Evolutionary conservation across 2,888 invertebrate species (phyloP), one percentile per base, ranked within the genome.

Genomic region (Philopedon plagiatum): DNA sequence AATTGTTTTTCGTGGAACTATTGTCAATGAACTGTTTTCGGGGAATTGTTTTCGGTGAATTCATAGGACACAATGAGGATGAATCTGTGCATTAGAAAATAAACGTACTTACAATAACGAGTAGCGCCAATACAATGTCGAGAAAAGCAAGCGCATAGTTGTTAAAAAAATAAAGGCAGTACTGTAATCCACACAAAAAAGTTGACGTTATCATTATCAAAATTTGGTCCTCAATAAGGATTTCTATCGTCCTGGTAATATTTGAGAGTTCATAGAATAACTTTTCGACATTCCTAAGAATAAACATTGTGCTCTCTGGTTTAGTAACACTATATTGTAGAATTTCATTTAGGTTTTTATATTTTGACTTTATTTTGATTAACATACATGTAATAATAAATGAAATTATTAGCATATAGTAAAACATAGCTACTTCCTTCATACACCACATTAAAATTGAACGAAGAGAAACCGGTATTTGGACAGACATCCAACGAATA

Each of bases 51-150:
- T n/a, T n/a, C n/a, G n/a, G n/a, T n/a, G n/a, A n/a, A n/a, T n/a
- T n/a, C n/a, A n/a, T n/a, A n/a, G n/a, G n/a, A n/a, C n/a, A n/a
- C n/a, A n/a, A n/a, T n/a, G n/a, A n/a, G n/a, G n/a, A n/a, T n/a
- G n/a, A n/a, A n/a, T n/a, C n/a, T n/a, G n/a, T n/a, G n/a, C n/a
- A n/a, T n/a, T n/a, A n/a, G n/a, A n/a, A n/a, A n/a, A n/a, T n/a
- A n/a, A n/a, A n/a, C n/a, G n/a, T 34, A 46, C 46, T 46, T 46
- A 46, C 46, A 21, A 46, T n/a, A 46, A 21, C 1, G 9, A 46
- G 5, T 23, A 46, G 23, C n/a, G n/a, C n/a, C 2, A 46, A n/a
- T 5, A 46, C 5, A 23, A 46, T 0, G 19, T 46, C 46, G n/a
- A 46, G 1, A 1, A 19, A 23, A 23, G 9, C 5, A 9, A 19